A percentile compares a stretch with the other conserved stretches of the same genome.
phyloP scores from a whole-genome alignment of 1,140 invertebrate species.

The Glomeris maerens region DNA sequence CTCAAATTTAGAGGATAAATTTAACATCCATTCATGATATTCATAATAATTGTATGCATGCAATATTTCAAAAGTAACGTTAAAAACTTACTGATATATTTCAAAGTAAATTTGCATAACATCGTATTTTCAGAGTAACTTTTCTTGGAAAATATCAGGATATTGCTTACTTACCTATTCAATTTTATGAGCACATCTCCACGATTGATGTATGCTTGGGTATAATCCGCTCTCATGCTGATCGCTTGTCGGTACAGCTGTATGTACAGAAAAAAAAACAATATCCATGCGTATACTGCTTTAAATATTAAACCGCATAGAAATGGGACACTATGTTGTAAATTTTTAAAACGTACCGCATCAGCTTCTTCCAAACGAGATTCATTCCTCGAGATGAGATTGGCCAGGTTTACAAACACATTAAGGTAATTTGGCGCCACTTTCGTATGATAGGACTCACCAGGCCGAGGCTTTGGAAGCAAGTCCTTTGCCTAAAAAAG shows the following conservation, averaged over 20 bases:
- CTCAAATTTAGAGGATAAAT: too few relatives aligned
- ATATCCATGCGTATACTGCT: too few relatives aligned
- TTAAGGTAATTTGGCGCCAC: constrained; percentile 93
- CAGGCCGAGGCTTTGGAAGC: constrained; percentile 76
- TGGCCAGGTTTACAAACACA: constrained; percentile 88
- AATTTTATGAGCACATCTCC: constrained; percentile 91
- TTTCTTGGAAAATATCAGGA: background rate
- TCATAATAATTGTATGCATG: too few relatives aligned
- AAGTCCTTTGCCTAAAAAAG: constrained; percentile 59
- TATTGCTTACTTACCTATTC: constrained; percentile 41
- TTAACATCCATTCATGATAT: too few relatives aligned
- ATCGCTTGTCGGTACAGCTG: constrained; percentile 79
- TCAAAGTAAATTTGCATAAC: too few relatives aligned
- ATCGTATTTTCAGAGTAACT: too few relatives aligned
- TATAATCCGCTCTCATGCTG: constrained; percentile 92
- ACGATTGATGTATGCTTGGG: constrained; percentile 91
- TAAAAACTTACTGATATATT: too few relatives aligned
- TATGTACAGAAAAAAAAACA: too few relatives aligned
- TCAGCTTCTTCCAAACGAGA: constrained; percentile 86
- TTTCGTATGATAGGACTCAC: constrained; percentile 84
- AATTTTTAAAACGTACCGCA: constrained; percentile 33
- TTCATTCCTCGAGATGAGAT: constrained; percentile 83
- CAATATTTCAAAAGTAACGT: too few relatives aligned
- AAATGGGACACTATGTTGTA: too few relatives aligned
- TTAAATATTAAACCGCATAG: too few relatives aligned